Percentiles rank a stretch among this genome's conserved stretches.
These are phyloP conservation scores for Prolemur simus DNA, from an alignment of 2,113 vertebrate genomes.

Conservation along the genomic window DNA sequence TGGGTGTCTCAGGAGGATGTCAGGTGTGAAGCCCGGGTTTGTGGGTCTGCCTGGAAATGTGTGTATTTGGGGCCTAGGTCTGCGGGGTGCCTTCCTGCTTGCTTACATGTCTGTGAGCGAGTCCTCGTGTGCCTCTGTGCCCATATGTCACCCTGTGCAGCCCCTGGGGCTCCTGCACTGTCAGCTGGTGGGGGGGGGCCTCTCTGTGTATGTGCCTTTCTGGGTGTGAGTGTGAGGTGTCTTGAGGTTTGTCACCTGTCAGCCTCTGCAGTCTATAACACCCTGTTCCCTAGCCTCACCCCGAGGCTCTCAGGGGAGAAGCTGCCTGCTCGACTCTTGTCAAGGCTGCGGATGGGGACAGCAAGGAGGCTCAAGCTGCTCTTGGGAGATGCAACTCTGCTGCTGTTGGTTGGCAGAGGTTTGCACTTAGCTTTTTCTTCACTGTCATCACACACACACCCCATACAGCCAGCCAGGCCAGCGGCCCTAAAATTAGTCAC, in stretches of 20 bases:
- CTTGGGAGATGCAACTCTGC: not conserved
- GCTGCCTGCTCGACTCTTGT: not conserved
- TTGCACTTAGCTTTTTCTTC: not conserved
- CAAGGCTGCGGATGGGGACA: not conserved
- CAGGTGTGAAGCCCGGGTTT: not conserved
- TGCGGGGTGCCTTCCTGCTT: not conserved
- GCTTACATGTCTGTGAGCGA: not conserved
- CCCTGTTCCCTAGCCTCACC: not conserved
- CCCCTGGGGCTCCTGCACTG: not conserved
- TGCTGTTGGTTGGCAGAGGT: not conserved
- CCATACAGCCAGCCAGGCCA: not conserved
- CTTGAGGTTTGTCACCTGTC: not conserved
- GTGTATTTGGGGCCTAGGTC: not conserved
- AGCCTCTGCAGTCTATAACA: not conserved
- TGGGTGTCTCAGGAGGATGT: not conserved
- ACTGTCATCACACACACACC: not conserved
- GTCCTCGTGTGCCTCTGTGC: not conserved
- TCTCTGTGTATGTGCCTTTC: not conserved
- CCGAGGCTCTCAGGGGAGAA: not conserved
- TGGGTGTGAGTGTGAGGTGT: not conserved
- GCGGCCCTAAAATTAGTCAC: not conserved
- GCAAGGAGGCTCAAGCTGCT: not conserved
- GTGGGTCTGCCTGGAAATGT: not conserved
- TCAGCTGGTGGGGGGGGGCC: not conserved
- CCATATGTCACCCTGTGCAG: not conserved